Percentiles rank a stretch among this genome's conserved stretches.
Conservation (phyloP, 2,113 vertebrate species). For the Condylura cristata region DNA sequence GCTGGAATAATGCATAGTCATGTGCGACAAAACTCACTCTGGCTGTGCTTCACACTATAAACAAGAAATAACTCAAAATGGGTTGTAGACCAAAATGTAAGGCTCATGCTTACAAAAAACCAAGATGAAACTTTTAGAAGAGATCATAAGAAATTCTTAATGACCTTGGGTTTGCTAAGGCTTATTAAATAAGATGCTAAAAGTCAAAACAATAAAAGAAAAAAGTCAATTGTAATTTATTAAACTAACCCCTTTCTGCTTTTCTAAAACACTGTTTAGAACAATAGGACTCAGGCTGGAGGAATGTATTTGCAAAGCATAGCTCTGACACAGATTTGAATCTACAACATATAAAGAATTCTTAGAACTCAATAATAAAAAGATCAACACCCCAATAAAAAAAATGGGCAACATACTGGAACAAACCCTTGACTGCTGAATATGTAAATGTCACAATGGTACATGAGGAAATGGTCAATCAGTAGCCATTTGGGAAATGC, state of each 20-base stretch:
- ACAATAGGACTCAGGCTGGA: neutral
- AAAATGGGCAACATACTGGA: neutral
- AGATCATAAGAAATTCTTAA: neutral
- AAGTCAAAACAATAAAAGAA: conserved; percentile 9
- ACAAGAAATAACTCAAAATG: conserved; percentile 12
- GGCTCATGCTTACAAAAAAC: neutral
- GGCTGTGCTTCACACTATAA: neutral
- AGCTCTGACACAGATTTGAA: neutral
- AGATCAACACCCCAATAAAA: neutral
- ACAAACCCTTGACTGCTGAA: neutral
- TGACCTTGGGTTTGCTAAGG: neutral
- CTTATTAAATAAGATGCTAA: neutral
- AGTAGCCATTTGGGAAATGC: neutral
- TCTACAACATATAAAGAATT: neutral
- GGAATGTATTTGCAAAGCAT: neutral
- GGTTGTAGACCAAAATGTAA: neutral
- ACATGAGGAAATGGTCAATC: neutral
- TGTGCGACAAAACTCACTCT: neutral
- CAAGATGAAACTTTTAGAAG: neutral
- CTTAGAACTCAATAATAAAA: neutral
- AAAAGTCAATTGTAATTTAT: neutral
- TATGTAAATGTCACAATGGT: neutral
- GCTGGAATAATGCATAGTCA: neutral
- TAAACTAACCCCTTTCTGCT: neutral
- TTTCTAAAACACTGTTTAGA: neutral